Evolutionary conservation across 1,140 invertebrate species (phyloP), one percentile per base, ranked within the genome.

Genomic region (Ephestia elutella): DNA sequence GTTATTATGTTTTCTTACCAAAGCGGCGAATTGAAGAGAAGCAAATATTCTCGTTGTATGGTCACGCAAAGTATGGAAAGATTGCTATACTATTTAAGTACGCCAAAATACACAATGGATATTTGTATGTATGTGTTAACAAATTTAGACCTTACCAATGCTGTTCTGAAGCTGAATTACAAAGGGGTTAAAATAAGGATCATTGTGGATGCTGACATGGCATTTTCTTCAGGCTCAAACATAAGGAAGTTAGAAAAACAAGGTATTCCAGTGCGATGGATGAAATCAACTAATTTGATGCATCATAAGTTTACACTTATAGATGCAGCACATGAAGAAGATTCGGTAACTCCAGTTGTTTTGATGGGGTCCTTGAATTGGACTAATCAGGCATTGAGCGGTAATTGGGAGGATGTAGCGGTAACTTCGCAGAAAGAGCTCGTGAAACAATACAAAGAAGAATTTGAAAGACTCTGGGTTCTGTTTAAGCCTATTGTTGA

Each of bases 181-280:
- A 70, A 68, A 68, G 81, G 83, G 18, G 59, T 86, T n/a, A 80
- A 74, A 62, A 63, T 88, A 13, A 68, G 86, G 21, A 49, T 86
- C 5, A 85, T 88, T 56, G 51, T 85, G 51, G 86, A 88, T 58
- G 80, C 86, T 5, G 83, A 88, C 28, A 88, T 88, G 86, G 86
- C 83, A n/a, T 86, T 73, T 58, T 62, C 70, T 5, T 55, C 51
- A 38, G 82, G 82, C 13, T 83, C 82, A 13, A 63, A 51, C 50
- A 54, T 81, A 25, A 75, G 66, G 48, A 72, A 66, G 35, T 61
- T 88, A 9, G 76, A 80, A 30, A 83, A 79, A 48, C 72, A 76
- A 35, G 72, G 75, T 9, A 79, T 88, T 53, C 73, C 73, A 19
- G 75, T 87, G 1, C 70, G 84, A n/a, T 88, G 83, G 83, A 81